phyloP scores from a whole-genome alignment of 1,140 invertebrate genomes.

The Acarapis woodi region DNA sequence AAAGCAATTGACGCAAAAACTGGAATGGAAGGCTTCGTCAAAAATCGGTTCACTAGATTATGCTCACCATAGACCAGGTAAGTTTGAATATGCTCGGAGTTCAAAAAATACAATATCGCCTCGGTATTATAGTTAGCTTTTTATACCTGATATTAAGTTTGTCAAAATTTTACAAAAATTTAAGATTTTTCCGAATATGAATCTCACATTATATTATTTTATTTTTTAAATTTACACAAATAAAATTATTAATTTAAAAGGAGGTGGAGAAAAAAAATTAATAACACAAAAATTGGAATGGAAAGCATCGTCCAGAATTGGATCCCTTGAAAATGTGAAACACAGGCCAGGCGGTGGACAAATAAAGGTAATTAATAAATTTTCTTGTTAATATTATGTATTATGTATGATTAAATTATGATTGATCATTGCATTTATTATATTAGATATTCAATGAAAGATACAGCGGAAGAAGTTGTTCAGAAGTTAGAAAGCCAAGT shows the following conservation, averaged over 20 bases:
- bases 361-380: constrained; percentile 38
- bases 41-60: constrained; percentile 84
- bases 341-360: constrained; percentile 59
- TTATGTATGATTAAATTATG: too few relatives aligned
- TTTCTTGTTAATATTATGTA: too few relatives aligned
- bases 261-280: constrained; percentile 74
- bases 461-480: too few relatives aligned
- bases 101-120: neutral
- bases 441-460: too few relatives aligned
- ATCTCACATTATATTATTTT: neutral
- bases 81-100: constrained; percentile 58
- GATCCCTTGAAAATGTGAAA: constrained; percentile 66
- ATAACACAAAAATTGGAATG: constrained; percentile 63
- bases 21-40: constrained; percentile 31
- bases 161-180: neutral
- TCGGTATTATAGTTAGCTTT: neutral
- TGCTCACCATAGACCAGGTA: constrained; percentile 60
- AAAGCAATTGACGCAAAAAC: constrained; percentile 9
- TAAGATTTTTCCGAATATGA: neutral
- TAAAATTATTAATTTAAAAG: too few relatives aligned
- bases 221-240: too few relatives aligned
- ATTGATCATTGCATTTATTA: too few relatives aligned
- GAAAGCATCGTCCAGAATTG: constrained; percentile 40
- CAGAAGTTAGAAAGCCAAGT: too few relatives aligned
- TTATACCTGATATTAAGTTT: neutral